phyloP scores from a whole-genome alignment of 1,140 invertebrate genomes.

The Drosophila kohkoa region DNA sequence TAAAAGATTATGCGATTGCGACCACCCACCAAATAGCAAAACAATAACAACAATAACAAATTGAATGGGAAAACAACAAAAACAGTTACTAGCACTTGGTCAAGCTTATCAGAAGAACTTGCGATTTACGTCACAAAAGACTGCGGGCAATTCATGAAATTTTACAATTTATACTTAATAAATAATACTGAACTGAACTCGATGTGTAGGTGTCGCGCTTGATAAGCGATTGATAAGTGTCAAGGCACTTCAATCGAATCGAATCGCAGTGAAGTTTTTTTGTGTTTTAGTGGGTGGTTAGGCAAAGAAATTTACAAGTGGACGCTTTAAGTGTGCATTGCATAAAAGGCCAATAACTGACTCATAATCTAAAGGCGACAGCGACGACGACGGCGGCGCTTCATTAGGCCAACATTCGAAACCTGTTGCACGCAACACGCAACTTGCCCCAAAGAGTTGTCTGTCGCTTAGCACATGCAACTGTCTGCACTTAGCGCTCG shows the following conservation, averaged over 20 bases:
- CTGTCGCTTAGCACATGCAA: conserved; percentile 62
- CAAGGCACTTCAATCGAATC: conserved; percentile 6
- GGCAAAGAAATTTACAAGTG: conserved; percentile 27
- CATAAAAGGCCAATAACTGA: conserved; percentile 63
- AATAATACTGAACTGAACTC: conserved; percentile 21
- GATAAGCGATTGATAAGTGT: conserved; percentile 46
- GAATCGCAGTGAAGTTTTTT: too few species aligned
- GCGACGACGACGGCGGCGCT: conserved; percentile 29
- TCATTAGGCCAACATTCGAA: conserved; percentile 66
- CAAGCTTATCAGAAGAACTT: conserved; percentile 40
- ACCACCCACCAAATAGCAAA: conserved; percentile 76
- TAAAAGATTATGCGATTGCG: conserved; percentile 55
- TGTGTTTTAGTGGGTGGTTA: conserved; percentile 19
- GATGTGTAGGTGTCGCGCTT: conserved; percentile 41
- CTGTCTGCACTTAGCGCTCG: conserved; percentile 65
- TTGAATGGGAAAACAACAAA: conserved; percentile 12
- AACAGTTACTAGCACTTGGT: conserved; percentile 26
- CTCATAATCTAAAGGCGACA: conserved; percentile 30
- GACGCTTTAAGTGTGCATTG: conserved; percentile 43
- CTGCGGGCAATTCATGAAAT: conserved; percentile 68
- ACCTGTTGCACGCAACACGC: conserved; percentile 58
- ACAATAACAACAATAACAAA: too few species aligned
- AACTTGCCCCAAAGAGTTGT: conserved; percentile 36
- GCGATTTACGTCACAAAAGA: conserved; percentile 70
- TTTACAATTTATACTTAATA: conserved; percentile 52